These are phyloP conservation scores for Thaumatotibia leucotreta DNA, from an alignment of 1,140 invertebrate genomes.

Conservation along the genomic window DNA sequence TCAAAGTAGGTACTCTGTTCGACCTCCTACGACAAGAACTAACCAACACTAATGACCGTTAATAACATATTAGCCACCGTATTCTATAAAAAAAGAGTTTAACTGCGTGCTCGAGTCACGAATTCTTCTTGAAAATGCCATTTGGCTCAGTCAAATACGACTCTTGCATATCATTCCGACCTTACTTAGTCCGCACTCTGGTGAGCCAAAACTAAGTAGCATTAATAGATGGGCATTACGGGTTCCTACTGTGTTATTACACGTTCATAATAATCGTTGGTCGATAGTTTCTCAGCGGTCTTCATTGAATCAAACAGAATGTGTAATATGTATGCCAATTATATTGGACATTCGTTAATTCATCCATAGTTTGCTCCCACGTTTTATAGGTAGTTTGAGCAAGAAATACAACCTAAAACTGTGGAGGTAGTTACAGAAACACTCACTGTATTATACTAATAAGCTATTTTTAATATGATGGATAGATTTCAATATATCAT, in stretches of 20 bases:
- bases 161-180: conserved; percentile 20
- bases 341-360: neutral
- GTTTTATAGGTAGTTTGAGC: neutral
- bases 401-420: neutral
- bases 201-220: conserved; percentile 38
- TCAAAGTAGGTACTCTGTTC: too few species aligned
- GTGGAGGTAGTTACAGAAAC: too few species aligned
- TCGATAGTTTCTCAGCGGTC: conserved; percentile 18
- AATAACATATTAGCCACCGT: conserved; percentile 53
- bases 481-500: too few species aligned
- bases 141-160: conserved; percentile 19
- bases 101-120: conserved; percentile 51
- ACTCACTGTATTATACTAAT: too few species aligned
- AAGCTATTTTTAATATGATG: too few species aligned
- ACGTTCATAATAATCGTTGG: conserved; percentile 16
- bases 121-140: conserved; percentile 42
- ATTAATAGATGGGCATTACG: conserved; percentile 42
- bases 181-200: conserved; percentile 33
- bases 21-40: conserved; percentile 6
- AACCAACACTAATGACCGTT: conserved; percentile 34
- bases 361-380: conserved; percentile 17
- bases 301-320: neutral
- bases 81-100: conserved; percentile 53
- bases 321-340: conserved; percentile 2
- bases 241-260: conserved; percentile 28